A percentile compares a stretch with the other conserved stretches of the same genome.
phyloP scores from a whole-genome alignment of 2,888 invertebrate species.

The Heliconius sara region DNA sequence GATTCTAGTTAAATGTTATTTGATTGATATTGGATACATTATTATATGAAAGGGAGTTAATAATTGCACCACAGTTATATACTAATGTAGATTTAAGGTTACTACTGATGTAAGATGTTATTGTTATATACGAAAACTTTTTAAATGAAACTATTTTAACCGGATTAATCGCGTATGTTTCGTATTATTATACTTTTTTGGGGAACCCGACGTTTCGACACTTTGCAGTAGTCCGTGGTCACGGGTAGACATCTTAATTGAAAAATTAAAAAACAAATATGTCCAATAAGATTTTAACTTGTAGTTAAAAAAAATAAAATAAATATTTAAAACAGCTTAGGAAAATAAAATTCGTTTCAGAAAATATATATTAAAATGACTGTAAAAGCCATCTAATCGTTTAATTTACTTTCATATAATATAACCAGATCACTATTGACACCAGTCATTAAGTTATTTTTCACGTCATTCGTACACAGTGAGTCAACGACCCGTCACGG shows the following conservation, averaged over 20 bases:
- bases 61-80: no score
- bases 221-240: no score
- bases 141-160: no score
- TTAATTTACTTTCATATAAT: conserved; percentile 4
- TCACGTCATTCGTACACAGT: conserved; percentile 43
- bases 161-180: no score
- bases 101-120: no score
- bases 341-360: neutral
- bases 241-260: neutral
- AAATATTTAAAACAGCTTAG: neutral
- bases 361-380: neutral
- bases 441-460: conserved; percentile 34
- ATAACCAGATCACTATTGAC: conserved; percentile 8
- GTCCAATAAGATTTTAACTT: neutral
- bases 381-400: neutral
- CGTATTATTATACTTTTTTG: no score
- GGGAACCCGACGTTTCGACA: no score
- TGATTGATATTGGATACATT: no score
- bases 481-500: conserved; percentile 53
- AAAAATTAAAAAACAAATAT: neutral
- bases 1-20: no score
- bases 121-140: no score
- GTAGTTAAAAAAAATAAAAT: neutral
- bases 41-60: no score
- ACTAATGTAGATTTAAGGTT: no score